A percentile compares a stretch with the other conserved stretches of the same genome.
phyloP scores from a whole-genome alignment of 1,140 invertebrate genomes.

The Venustaconcha ellipsiformis region DNA sequence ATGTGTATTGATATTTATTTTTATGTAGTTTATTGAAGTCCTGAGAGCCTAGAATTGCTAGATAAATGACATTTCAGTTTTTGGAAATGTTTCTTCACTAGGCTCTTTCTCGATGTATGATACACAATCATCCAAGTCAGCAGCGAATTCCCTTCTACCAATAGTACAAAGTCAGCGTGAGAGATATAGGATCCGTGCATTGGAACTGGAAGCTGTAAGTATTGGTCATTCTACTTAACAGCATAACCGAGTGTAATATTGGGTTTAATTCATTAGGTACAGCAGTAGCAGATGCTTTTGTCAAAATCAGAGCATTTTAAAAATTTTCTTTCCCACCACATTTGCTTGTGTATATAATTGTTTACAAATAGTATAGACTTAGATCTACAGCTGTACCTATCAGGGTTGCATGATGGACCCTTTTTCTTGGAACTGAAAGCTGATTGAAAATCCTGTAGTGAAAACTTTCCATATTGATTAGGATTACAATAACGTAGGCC shows the following conservation, averaged over 20 bases:
- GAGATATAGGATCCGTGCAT: constrained; percentile 65
- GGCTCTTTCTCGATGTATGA: neutral
- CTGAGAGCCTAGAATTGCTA: too few species aligned
- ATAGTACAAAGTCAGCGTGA: constrained; percentile 71
- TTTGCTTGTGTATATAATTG: too few species aligned
- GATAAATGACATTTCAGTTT: neutral
- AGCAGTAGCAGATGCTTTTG: neutral
- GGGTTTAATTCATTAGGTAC: neutral
- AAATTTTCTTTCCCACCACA: too few species aligned
- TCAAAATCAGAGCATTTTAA: neutral
- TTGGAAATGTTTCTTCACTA: neutral
- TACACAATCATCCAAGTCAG: constrained; percentile 34
- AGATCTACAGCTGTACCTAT: too few species aligned
- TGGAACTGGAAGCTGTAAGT: constrained; percentile 70
- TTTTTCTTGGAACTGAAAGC: too few species aligned
- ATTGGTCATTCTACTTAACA: neutral
- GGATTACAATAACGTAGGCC: too few species aligned
- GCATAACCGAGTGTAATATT: neutral
- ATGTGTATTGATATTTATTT: too few species aligned
- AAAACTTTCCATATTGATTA: too few species aligned
- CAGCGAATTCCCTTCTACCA: constrained; percentile 66
- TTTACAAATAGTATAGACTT: too few species aligned
- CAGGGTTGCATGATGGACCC: too few species aligned
- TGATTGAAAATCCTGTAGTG: too few species aligned
- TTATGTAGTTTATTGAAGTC: too few species aligned